Evolutionary conservation across 1,140 invertebrate species (phyloP).

Genomic region (Trachymyrmex cornetzi): DNA sequence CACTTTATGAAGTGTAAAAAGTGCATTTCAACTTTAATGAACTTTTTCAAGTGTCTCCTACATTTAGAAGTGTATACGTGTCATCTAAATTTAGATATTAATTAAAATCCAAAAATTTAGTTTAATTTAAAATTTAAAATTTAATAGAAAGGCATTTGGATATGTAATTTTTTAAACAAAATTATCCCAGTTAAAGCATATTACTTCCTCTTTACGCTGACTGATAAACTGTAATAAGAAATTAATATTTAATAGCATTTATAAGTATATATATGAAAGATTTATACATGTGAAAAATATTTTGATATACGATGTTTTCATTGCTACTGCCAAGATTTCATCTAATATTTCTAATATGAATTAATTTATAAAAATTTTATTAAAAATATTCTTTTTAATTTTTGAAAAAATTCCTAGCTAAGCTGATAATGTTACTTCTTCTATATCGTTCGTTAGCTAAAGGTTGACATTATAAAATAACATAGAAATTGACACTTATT

Average conservation of each 20-base stretch:
- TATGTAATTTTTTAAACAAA: slow-evolving; percentile 7
- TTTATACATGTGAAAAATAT: background rate
- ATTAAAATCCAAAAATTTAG: background rate
- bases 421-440: slow-evolving; percentile 6
- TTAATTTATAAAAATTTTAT: background rate
- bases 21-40: background rate
- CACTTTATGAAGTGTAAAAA: background rate
- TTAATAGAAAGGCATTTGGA: background rate
- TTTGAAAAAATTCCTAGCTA: background rate
- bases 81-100: background rate
- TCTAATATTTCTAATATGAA: background rate
- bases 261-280: slow-evolving; percentile 5
- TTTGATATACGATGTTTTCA: background rate
- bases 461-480: background rate
- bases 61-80: too few species aligned
- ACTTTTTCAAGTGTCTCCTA: background rate
- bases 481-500: slow-evolving; percentile 10
- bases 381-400: background rate
- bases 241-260: slow-evolving; percentile 4
- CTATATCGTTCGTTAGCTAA: background rate
- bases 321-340: slow-evolving; percentile 46
- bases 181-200: slow-evolving; percentile 9
- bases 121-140: too few species aligned
- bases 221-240: background rate
- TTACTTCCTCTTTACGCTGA: background rate